These are phyloP conservation scores for Apeltes quadracus DNA, from an alignment of 2,113 vertebrate genomes.

Conservation along the genomic window DNA sequence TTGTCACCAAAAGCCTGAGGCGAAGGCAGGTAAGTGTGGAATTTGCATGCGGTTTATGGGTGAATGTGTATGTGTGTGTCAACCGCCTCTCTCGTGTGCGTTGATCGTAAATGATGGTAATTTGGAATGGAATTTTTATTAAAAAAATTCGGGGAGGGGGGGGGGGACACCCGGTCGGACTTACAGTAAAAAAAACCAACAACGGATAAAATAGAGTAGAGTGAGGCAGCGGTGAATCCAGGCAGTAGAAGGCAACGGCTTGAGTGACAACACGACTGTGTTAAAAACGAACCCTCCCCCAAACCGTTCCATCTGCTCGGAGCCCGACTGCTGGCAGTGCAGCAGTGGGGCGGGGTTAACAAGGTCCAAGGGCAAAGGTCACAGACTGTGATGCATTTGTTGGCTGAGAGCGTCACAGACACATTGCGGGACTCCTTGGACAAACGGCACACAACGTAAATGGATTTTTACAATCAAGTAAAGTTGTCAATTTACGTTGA, in stretches of 20 bases:
- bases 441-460: slow-evolving; percentile 21
- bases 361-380: slow-evolving; percentile 66
- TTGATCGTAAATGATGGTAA: too few relatives aligned
- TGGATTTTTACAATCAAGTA: slow-evolving; percentile 10
- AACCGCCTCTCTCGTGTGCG: too few relatives aligned
- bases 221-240: not conserved
- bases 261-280: slow-evolving; percentile 51
- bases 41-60: slow-evolving; percentile 15
- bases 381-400: slow-evolving; percentile 76
- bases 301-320: slow-evolving; percentile 65
- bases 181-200: slow-evolving; percentile 41
- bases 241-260: slow-evolving; percentile 2
- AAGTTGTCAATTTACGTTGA: not conserved
- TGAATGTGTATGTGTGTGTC: slow-evolving; percentile 2
- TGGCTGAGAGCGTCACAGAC: slow-evolving; percentile 34
- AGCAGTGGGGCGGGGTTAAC: slow-evolving; percentile 38
- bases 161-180: slow-evolving; percentile 7
- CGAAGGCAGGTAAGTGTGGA: slow-evolving; percentile 33
- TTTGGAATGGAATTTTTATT: too few relatives aligned
- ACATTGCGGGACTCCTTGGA: slow-evolving; percentile 21
- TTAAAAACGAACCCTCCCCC: slow-evolving; percentile 41
- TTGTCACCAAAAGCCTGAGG: slow-evolving; percentile 19
- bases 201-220: slow-evolving; percentile 1
- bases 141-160: too few relatives aligned
- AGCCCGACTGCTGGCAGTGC: slow-evolving; percentile 49